Percentiles rank a stretch among this genome's conserved stretches.
Conservation (phyloP, 2,113 vertebrate genomes). For the Gnathonemus longibarbis region DNA sequence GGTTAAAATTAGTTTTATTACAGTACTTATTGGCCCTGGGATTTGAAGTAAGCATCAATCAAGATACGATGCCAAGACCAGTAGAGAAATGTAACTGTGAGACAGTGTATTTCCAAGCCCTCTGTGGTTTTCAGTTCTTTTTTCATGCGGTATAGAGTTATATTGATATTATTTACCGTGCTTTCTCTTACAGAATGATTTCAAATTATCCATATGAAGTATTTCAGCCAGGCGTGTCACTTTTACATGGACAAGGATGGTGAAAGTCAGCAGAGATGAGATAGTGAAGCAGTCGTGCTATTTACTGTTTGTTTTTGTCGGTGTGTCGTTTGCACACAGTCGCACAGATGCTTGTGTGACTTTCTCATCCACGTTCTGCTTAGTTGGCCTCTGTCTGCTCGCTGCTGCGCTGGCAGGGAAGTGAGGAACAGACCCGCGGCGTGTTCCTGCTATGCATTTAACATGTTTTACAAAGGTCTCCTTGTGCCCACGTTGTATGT, state of each 20-base stretch:
- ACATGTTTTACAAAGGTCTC: not conserved
- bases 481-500: not conserved
- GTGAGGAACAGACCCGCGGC: not conserved
- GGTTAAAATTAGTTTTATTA: not conserved
- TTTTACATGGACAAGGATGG: not conserved
- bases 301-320: not conserved
- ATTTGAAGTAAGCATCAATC: not conserved
- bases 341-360: not conserved
- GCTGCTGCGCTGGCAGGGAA: not conserved
- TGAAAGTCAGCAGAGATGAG: not conserved
- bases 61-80: not conserved
- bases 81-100: not conserved
- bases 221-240: not conserved
- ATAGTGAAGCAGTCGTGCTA: not conserved
- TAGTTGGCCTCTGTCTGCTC: not conserved
- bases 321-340: not conserved
- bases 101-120: not conserved
- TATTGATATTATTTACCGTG: not conserved
- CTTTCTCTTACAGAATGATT: not conserved
- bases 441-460: not conserved
- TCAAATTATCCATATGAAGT: not conserved
- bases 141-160: not conserved
- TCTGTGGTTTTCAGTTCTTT: not conserved
- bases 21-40: not conserved
- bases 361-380: not conserved